These are phyloP conservation scores for Cylindroiulus punctatus DNA, from an alignment of 2,888 invertebrate species.

Conservation along the genomic window DNA sequence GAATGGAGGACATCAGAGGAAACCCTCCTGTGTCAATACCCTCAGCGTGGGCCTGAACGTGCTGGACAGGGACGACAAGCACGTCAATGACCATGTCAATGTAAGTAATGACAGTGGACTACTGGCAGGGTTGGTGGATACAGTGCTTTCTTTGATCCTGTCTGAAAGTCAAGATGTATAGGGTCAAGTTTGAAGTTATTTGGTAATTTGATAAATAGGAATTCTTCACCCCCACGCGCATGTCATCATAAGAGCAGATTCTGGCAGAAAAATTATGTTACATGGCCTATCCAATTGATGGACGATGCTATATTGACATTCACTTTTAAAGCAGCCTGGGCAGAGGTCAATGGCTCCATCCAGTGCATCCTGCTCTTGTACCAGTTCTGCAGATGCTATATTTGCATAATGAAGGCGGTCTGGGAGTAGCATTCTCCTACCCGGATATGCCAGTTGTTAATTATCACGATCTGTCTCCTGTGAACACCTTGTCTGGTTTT, in stretches of 20 bases:
- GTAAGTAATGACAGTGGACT: constrained; percentile 60
- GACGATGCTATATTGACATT: background rate
- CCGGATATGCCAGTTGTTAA: background rate
- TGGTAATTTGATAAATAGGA: no score
- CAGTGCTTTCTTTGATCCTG: no score
- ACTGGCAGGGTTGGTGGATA: no score
- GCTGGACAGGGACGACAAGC: constrained; percentile 64
- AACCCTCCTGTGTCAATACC: constrained; percentile 61
- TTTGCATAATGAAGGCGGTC: constrained; percentile 41
- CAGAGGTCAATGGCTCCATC: background rate
- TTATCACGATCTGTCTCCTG: background rate
- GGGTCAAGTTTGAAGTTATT: no score
- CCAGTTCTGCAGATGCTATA: constrained; percentile 51
- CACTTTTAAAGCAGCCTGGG: background rate
- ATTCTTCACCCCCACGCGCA: no score
- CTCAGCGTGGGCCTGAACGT: constrained; percentile 65
- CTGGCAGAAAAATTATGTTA: no score
- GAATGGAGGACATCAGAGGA: constrained; percentile 57
- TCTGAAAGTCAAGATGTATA: no score
- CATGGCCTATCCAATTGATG: no score
- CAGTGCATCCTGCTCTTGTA: background rate
- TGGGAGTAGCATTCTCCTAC: background rate
- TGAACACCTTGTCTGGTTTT: background rate
- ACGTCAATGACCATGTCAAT: constrained; percentile 63
- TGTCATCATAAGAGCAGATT: no score